phyloP scores from a whole-genome alignment of 2,113 vertebrate genomes.

The Noctilio leporinus region DNA sequence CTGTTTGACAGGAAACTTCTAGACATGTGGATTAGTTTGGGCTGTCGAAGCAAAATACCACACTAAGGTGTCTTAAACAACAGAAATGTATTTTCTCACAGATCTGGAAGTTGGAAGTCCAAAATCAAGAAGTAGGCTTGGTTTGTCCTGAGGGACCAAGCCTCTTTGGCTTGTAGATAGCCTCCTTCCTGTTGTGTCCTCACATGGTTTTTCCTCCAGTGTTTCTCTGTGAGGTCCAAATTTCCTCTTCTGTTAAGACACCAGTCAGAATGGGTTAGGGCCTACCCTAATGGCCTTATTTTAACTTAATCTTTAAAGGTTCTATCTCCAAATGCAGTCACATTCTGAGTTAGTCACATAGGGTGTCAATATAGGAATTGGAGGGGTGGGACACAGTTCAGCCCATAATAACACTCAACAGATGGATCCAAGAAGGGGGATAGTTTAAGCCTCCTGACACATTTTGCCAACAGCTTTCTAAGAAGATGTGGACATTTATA shows the following conservation, averaged over 20 bases:
- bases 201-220: neutral
- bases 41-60: neutral
- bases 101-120: neutral
- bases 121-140: neutral
- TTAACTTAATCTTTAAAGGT: neutral
- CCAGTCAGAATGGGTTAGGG: neutral
- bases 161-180: neutral
- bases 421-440: neutral
- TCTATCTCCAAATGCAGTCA: neutral
- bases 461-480: neutral
- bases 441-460: neutral
- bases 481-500: neutral
- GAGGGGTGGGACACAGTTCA: neutral
- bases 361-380: neutral
- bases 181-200: neutral
- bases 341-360: neutral
- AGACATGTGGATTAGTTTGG: neutral
- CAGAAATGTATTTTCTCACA: neutral
- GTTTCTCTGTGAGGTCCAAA: neutral
- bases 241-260: neutral
- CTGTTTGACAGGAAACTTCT: neutral
- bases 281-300: neutral
- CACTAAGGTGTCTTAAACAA: neutral
- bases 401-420: neutral
- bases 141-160: neutral